A percentile compares a stretch with the other conserved stretches of the same genome.
phyloP scores from a whole-genome alignment of 1,140 invertebrate genomes.

The Diorhabda carinulata region DNA sequence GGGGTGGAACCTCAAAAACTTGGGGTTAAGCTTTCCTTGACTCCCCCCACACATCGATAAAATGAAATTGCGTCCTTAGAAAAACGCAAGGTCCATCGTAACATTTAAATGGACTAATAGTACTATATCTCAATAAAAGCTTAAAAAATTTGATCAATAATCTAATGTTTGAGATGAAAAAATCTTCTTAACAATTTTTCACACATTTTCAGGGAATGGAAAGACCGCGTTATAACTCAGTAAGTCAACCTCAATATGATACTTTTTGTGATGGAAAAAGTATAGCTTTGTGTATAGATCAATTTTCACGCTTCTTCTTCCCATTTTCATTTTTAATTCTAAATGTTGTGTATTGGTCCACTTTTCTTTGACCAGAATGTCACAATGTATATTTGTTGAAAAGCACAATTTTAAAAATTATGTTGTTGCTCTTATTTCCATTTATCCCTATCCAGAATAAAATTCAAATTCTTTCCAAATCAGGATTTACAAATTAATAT shows the following conservation, averaged over 20 bases:
- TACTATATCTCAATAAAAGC: no score
- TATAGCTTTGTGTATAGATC: constrained; percentile 81
- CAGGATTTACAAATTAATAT: not conserved
- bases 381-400: constrained; percentile 4
- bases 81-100: no score
- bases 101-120: no score
- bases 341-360: constrained; percentile 85
- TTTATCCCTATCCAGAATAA: not conserved
- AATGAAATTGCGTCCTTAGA: no score
- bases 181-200: no score
- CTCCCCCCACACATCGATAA: no score
- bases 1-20: no score
- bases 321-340: constrained; percentile 84
- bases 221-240: constrained; percentile 50
- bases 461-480: not conserved
- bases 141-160: no score
- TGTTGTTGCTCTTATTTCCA: not conserved
- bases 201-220: constrained; percentile 46
- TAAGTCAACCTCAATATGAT: constrained; percentile 62
- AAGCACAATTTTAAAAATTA: not conserved
- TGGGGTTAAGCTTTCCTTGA: no score
- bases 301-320: constrained; percentile 82
- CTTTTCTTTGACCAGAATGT: constrained; percentile 57
- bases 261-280: constrained; percentile 64
- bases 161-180: no score